Evolutionary conservation across 35 echinoderm and acorn worm species (phyloP), one percentile per base, ranked within the genome.

Genomic region (Stichopus chloronotus): DNA sequence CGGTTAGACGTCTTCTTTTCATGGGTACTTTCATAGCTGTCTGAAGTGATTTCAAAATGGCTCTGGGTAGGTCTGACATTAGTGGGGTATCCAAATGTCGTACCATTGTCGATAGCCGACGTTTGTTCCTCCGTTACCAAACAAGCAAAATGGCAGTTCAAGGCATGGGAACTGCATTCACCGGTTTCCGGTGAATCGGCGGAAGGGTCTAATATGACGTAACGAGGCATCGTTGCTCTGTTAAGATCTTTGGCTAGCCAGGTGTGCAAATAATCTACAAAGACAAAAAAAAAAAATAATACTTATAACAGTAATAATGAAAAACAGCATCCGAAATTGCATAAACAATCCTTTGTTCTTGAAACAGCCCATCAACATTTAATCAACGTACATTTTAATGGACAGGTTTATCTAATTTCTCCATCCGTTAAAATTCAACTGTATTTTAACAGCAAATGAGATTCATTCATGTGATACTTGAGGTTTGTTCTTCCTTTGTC

Each of bases 141-240:
- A 63, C 8, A 19, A 74, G 6, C 17, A 74, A 74, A 74, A n/a
- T 14, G 11, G n/a, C 5, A 53, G 17, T 9, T 23, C 30, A 43
- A 43, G 5, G 82, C 19, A 19, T 23, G 55, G 5, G 57, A 58
- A 58, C 55, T 59, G 55, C 55, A 85, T 55, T 85, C 82, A 4
- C 55, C 82, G 5, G 82, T 85, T 85, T 85, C 82, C 14, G 82
- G 82, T 5, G 82, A 85, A 58, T 85, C 82, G 82, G 82, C 82
- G 24, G 82, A 85, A 22, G 82, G 57, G 14, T 85, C 82, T 58
- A 85, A 58, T 25, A 55, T 58, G 21, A 58, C 16, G 57, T 85
- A 85, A 5, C 82, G 25, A 13, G 80, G 80, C 80, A 83, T 83
- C 9, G 23, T 43, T 25, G 76, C 30, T 3, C 30, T 0, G 30